phyloP scores from a whole-genome alignment of 2,888 invertebrate genomes.

The Scotopteryx bipunctaria region DNA sequence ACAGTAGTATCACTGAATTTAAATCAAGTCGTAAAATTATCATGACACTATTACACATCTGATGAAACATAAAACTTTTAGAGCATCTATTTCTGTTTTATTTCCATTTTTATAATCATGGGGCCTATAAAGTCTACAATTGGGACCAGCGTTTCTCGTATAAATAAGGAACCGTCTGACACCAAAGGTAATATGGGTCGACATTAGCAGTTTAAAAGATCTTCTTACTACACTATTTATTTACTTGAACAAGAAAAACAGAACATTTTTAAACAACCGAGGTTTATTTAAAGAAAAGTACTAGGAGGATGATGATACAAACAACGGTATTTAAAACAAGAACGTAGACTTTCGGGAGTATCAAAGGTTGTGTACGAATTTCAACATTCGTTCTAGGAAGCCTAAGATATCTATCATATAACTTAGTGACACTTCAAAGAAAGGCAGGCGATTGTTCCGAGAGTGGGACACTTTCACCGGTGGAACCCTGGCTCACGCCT shows the following conservation, averaged over 20 bases:
- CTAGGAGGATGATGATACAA: constrained; percentile 11
- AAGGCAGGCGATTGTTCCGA: constrained; percentile 70
- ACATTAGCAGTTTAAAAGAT: constrained; percentile 60
- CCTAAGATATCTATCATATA: constrained; percentile 63
- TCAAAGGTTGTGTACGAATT: constrained; percentile 48
- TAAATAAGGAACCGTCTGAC: constrained; percentile 63
- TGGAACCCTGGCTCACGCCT: constrained; percentile 58
- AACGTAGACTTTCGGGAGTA: constrained; percentile 33
- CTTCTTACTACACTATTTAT: constrained; percentile 46
- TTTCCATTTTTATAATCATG: constrained; percentile 41
- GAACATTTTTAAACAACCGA: background rate
- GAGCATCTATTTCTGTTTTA: constrained; percentile 26
- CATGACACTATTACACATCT: constrained; percentile 26
- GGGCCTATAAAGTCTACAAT: constrained; percentile 36
- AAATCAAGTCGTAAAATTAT: constrained; percentile 25
- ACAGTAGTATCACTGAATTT: constrained; percentile 3
- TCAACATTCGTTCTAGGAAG: constrained; percentile 58
- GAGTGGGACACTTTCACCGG: constrained; percentile 76
- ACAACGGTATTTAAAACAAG: background rate
- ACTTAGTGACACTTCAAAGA: constrained; percentile 73
- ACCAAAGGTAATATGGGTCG: constrained; percentile 59
- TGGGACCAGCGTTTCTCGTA: constrained; percentile 44
- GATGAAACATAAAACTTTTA: constrained; percentile 33
- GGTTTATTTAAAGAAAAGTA: constrained; percentile 17
- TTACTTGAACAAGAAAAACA: background rate